Percentiles rank a stretch among this genome's conserved stretches.
phyloP scores from a whole-genome alignment of 2,888 invertebrate genomes.

The Dolichopus griseipennis region DNA sequence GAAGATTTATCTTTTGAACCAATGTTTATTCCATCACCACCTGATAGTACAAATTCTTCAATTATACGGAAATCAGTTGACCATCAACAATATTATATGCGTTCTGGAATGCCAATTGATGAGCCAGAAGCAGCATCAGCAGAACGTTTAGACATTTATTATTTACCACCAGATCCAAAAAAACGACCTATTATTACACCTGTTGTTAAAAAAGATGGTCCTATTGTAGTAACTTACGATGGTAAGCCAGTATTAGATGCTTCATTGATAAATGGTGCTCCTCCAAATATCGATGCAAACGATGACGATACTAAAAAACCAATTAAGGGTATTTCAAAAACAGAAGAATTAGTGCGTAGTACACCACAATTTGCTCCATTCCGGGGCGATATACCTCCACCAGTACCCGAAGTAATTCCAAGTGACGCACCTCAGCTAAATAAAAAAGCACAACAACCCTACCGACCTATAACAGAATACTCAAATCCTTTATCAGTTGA shows the following conservation, averaged over 20 bases:
- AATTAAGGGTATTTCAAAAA: constrained; percentile 42
- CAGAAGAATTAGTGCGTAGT: constrained; percentile 54
- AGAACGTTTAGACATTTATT: constrained; percentile 61
- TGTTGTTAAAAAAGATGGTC: constrained; percentile 43
- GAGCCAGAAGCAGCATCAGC: constrained; percentile 52
- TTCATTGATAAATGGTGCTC: constrained; percentile 51
- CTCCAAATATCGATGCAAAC: constrained; percentile 27
- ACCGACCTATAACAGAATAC: constrained; percentile 30
- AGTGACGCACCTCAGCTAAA: constrained; percentile 37
- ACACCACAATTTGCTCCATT: constrained; percentile 66
- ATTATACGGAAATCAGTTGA: constrained; percentile 23
- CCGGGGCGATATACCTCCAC: constrained; percentile 62
- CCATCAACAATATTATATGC: constrained; percentile 32
- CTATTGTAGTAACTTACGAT: constrained; percentile 64
- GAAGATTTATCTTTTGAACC: constrained; percentile 63
- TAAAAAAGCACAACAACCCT: constrained; percentile 30
- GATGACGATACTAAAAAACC: constrained; percentile 24
- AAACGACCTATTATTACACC: constrained; percentile 30
- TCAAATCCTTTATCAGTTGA: constrained; percentile 24
- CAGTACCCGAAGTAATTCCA: constrained; percentile 44
- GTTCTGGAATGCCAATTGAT: constrained; percentile 20
- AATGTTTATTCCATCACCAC: constrained; percentile 71
- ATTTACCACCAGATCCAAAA: constrained; percentile 59
- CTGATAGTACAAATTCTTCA: constrained; percentile 50
- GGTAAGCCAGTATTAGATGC: constrained; percentile 64